phyloP scores from a whole-genome alignment of 2,797 vertebrate species.

The Holocentrus rufus region DNA sequence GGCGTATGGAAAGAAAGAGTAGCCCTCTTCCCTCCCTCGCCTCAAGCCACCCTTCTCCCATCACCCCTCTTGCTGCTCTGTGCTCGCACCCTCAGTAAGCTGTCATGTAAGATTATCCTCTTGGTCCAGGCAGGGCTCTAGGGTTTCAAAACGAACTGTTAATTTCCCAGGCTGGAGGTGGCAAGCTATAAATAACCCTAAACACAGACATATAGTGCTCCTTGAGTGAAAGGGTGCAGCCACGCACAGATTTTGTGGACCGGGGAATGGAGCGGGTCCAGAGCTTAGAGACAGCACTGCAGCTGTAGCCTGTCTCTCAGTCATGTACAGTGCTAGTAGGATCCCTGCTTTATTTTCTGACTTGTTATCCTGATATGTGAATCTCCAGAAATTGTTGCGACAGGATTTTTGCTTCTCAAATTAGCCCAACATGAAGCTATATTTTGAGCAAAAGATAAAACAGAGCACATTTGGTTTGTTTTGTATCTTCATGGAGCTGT shows the following conservation, averaged over 20 bases:
- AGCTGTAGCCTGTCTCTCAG: neutral
- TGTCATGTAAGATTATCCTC: constrained; percentile 84
- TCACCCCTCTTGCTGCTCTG: constrained; percentile 54
- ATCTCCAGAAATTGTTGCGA: neutral
- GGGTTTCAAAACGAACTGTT: constrained; percentile 83
- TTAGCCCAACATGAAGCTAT: no score
- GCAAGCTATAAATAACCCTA: constrained; percentile 77
- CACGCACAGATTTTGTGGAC: constrained; percentile 40
- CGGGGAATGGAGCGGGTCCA: constrained; percentile 10
- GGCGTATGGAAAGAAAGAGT: constrained; percentile 51
- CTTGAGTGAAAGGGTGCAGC: constrained; percentile 47
- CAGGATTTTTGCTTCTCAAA: neutral
- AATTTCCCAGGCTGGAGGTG: constrained; percentile 79
- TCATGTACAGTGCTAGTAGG: neutral
- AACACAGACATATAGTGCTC: constrained; percentile 58
- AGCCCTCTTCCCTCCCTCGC: constrained; percentile 22
- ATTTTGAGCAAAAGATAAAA: no score
- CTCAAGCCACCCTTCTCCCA: constrained; percentile 43
- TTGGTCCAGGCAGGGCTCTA: constrained; percentile 73
- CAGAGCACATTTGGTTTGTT: no score
- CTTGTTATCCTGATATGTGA: neutral
- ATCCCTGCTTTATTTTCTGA: neutral
- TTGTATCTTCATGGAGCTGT: neutral
- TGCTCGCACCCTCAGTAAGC: constrained; percentile 70
- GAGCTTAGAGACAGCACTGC: neutral